These are phyloP conservation scores for Plectrocnemia conspersa DNA, from an alignment of 1,140 invertebrate genomes.

Conservation along the genomic window DNA sequence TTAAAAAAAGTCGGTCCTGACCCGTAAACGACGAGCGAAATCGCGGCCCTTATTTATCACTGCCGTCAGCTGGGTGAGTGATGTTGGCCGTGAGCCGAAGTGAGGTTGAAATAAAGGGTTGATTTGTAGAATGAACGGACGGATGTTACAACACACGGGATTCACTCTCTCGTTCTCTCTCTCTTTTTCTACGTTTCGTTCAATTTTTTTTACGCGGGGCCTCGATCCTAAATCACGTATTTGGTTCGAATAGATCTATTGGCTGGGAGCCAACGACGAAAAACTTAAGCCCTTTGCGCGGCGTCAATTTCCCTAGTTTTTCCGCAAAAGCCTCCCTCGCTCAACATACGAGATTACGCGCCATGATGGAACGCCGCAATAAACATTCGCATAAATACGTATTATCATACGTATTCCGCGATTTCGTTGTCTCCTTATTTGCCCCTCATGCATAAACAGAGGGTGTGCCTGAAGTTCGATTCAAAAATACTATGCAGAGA, in stretches of 20 bases:
- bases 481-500: slow-evolving; percentile 4
- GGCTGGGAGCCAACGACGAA: neutral
- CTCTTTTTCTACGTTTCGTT: too few species aligned
- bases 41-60: too few species aligned
- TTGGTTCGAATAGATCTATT: neutral
- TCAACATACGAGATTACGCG: neutral
- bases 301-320: slow-evolving; percentile 1
- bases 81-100: neutral
- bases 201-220: neutral
- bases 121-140: neutral
- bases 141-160: neutral
- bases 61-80: slow-evolving; percentile 5
- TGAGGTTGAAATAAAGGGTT: neutral
- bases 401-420: neutral
- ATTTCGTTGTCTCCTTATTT: neutral
- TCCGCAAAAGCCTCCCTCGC: neutral
- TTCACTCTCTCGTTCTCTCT: too few species aligned
- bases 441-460: neutral
- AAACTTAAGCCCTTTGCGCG: neutral
- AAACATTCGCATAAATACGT: neutral
- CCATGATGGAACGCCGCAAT: neutral
- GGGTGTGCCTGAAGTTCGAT: slow-evolving; percentile 12
- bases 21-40: too few species aligned
- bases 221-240: neutral
- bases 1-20: too few species aligned